Evolutionary conservation across 2,888 invertebrate species (phyloP).

Genomic region (Acrocyrtus sp.): DNA sequence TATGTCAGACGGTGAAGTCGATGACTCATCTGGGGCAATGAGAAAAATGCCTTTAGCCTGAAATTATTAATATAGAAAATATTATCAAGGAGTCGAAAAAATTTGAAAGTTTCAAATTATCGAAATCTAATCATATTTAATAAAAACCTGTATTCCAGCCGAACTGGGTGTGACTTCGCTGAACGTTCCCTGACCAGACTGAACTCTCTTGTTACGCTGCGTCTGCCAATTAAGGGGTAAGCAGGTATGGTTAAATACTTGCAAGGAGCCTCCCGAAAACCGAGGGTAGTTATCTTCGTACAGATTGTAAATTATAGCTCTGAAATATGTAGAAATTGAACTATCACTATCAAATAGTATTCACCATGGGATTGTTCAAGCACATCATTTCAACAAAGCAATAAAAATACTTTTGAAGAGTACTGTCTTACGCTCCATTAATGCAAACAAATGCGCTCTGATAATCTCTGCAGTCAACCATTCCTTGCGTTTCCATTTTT

Average conservation of each 20-base stretch:
- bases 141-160: no score
- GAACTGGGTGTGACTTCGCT: no score
- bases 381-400: no score
- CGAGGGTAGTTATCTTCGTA: not conserved
- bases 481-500: constrained; percentile 6
- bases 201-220: not conserved
- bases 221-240: constrained; percentile 12
- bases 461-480: constrained; percentile 11
- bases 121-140: no score
- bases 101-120: no score
- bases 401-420: not conserved
- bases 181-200: no score
- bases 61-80: not conserved
- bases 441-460: constrained; percentile 5
- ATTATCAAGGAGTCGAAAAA: no score
- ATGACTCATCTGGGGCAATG: not conserved
- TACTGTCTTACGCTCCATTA: constrained; percentile 30
- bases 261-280: constrained; percentile 10
- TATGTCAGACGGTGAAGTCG: not conserved
- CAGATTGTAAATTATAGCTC: constrained; percentile 6
- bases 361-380: no score
- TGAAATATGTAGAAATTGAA: not conserved
- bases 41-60: constrained; percentile 22
- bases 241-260: constrained; percentile 25
- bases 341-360: no score